phyloP scores from a whole-genome alignment of 64 coral and sea anemone genomes.

The Pocillopora damicornis region DNA sequence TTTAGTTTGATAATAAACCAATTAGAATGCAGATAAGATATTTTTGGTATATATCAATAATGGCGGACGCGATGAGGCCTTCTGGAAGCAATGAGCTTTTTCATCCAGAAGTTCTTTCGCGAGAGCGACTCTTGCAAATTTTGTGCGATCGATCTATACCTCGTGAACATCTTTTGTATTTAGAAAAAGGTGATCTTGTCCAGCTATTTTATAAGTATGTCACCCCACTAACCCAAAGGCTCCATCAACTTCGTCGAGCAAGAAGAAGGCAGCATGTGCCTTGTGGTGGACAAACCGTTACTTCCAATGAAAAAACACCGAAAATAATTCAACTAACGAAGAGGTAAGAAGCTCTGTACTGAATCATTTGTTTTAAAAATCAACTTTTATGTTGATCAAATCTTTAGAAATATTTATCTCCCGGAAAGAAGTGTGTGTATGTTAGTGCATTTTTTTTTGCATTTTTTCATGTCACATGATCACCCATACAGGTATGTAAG shows the following conservation, averaged over 20 bases:
- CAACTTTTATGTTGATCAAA: neutral
- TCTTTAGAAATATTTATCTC: no score
- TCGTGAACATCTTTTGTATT: constrained; percentile 45
- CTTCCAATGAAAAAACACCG: neutral
- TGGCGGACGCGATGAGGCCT: constrained; percentile 48
- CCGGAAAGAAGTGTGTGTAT: no score
- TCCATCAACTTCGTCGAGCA: constrained; percentile 70
- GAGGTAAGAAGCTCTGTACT: neutral
- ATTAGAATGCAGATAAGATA: constrained; percentile 49
- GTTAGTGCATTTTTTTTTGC: no score
- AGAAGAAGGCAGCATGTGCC: constrained; percentile 29
- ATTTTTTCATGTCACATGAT: no score
- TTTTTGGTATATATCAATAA: neutral
- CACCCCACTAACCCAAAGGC: constrained; percentile 67
- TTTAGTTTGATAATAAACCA: constrained; percentile 2
- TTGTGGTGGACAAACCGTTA: constrained; percentile 1
- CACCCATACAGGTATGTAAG: no score
- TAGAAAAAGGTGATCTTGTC: constrained; percentile 74
- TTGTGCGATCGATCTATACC: constrained; percentile 61
- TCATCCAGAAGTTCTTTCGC: constrained; percentile 76
- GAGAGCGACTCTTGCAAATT: constrained; percentile 68
- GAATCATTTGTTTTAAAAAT: neutral
- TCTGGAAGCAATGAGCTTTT: constrained; percentile 26
- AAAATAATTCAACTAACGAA: constrained; percentile 8
- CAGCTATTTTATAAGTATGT: constrained; percentile 69